These are phyloP conservation scores for Acinonyx jubatus DNA, from an alignment of 2,113 vertebrate genomes.

Conservation along the genomic window DNA sequence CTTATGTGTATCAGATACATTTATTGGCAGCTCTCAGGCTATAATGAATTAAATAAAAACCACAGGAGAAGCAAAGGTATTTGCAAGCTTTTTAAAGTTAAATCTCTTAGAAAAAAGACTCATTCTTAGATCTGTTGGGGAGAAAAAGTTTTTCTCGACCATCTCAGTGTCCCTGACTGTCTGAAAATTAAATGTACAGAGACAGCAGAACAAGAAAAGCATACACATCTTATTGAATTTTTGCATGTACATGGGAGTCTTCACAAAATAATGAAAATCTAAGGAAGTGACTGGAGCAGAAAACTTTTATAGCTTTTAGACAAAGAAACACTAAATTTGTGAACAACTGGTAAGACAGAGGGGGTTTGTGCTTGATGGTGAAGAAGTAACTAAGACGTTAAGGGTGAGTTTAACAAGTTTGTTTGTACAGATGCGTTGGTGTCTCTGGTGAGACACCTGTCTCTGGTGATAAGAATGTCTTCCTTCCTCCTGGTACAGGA, in stretches of 20 bases:
- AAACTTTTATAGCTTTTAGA: background rate
- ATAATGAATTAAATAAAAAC: constrained; percentile 28
- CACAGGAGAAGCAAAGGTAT: background rate
- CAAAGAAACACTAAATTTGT: background rate
- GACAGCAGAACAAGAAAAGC: background rate
- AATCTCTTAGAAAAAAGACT: background rate
- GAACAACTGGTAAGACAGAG: background rate
- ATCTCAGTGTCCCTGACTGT: background rate
- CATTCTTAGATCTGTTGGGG: background rate
- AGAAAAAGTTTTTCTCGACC: background rate
- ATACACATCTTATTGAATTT: background rate
- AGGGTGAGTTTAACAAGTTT: background rate
- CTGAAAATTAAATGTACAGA: background rate
- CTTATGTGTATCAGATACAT: background rate
- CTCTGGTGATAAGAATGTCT: background rate
- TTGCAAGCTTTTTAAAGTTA: background rate
- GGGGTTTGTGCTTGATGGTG: background rate
- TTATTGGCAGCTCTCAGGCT: background rate
- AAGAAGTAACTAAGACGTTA: background rate
- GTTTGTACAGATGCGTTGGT: background rate
- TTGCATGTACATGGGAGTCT: background rate
- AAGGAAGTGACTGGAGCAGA: background rate
- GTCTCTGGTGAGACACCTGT: background rate
- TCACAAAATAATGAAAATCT: background rate
- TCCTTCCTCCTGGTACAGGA: background rate